These are phyloP conservation scores for Phoxinus dragarum DNA, from an alignment of 2,797 vertebrate species.

Conservation along the genomic window DNA sequence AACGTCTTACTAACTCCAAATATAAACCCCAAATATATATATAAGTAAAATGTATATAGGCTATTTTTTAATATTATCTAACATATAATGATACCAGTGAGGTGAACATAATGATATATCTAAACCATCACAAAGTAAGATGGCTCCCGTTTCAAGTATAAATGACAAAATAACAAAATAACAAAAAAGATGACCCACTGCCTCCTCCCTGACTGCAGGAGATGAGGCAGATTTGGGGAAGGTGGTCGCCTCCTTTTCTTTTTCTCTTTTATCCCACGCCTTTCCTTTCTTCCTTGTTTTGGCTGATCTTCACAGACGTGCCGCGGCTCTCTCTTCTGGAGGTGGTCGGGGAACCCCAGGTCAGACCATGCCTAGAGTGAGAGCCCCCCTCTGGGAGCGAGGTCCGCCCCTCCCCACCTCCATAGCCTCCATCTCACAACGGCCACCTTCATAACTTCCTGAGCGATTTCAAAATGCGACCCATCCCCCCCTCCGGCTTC, in stretches of 20 bases:
- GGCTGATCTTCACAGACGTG: conserved; percentile 69
- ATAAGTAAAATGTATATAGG: background rate
- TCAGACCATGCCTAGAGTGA: conserved; percentile 36
- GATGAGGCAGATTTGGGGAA: conserved; percentile 41
- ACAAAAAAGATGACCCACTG: background rate
- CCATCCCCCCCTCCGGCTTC: conserved; percentile 69
- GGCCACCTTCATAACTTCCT: conserved; percentile 68
- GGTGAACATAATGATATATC: background rate
- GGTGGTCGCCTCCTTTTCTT: conserved; percentile 42
- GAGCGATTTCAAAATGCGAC: conserved; percentile 65
- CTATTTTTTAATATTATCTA: background rate
- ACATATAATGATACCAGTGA: background rate
- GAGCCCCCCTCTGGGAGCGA: conserved; percentile 65
- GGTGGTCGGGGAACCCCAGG: conserved; percentile 31
- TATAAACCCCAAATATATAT: background rate
- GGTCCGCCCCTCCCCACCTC: conserved; percentile 17
- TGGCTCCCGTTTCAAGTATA: conserved; percentile 74
- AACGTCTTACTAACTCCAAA: background rate
- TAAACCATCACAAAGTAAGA: conserved; percentile 63
- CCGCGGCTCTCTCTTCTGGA: conserved; percentile 16
- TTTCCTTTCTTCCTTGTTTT: conserved; percentile 63
- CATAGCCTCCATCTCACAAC: conserved; percentile 55
- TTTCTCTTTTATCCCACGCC: conserved; percentile 51
- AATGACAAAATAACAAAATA: background rate
- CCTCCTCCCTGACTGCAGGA: conserved; percentile 1